Conservation (phyloP, 1,140 invertebrate species). For the Rhopalosiphum padi region DNA sequence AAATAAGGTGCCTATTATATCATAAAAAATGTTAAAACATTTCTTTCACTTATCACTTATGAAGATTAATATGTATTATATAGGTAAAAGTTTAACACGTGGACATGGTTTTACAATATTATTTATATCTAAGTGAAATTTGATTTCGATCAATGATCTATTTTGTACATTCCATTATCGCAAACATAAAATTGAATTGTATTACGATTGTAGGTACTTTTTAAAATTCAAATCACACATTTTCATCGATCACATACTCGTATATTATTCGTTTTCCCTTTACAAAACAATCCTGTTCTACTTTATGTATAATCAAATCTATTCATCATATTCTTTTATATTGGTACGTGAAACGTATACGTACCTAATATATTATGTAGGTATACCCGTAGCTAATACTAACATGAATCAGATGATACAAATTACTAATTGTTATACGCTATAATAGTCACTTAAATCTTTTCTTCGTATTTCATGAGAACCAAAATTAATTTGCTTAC, state of each 20-base stretch:
- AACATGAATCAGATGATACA: neutral
- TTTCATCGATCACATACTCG: neutral
- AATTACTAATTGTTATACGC: neutral
- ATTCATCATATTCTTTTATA: constrained; percentile 30
- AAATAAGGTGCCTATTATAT: neutral
- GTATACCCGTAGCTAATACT: neutral
- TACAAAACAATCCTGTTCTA: constrained; percentile 32
- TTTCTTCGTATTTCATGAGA: neutral
- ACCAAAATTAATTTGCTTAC: neutral
- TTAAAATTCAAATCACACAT: constrained; percentile 32
- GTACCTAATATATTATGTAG: neutral
- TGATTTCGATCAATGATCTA: neutral
- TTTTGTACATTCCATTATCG: neutral
- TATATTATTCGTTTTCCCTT: constrained; percentile 13
- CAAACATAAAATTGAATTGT: neutral
- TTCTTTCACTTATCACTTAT: neutral
- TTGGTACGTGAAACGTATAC: neutral
- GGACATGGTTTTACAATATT: neutral
- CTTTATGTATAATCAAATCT: constrained; percentile 41
- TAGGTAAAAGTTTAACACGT: neutral
- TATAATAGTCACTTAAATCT: constrained; percentile 9
- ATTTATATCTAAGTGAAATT: neutral
- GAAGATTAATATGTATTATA: neutral
- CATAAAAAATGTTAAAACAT: neutral
- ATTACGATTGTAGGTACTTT: neutral